A percentile compares a stretch with the other conserved stretches of the same genome.
Evolutionary conservation across 2,888 invertebrate genomes (phyloP).

Genomic region (Ophraella communa): DNA sequence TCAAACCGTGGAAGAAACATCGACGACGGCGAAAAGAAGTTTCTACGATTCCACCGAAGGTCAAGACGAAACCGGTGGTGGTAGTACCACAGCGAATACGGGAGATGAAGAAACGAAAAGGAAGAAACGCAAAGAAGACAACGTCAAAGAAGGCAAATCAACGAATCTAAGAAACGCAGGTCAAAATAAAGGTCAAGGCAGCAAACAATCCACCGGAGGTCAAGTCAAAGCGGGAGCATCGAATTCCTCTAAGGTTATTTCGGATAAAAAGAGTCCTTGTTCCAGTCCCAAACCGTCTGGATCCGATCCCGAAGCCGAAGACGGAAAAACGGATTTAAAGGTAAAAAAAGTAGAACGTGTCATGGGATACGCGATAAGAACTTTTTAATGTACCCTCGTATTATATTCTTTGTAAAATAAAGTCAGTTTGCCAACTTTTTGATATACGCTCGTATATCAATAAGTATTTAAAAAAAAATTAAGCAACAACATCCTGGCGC

Average conservation of each 20-base stretch:
- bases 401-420: too few species aligned
- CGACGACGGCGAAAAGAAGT: conserved; percentile 53
- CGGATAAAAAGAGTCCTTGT: conserved; percentile 74
- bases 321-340: conserved; percentile 60
- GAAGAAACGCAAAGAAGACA: conserved; percentile 79
- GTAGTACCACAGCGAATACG: conserved; percentile 66
- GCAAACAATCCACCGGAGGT: conserved; percentile 53
- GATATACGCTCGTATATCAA: background rate
- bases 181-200: conserved; percentile 60
- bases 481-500: too few species aligned
- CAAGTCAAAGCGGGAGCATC: conserved; percentile 54
- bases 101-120: conserved; percentile 76
- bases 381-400: too few species aligned
- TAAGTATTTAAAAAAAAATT: too few species aligned
- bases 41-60: conserved; percentile 65
- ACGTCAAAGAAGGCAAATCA: conserved; percentile 72
- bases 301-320: conserved; percentile 63
- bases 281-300: conserved; percentile 65
- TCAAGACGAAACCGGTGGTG: conserved; percentile 38
- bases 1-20: conserved; percentile 46
- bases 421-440: too few species aligned
- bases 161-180: conserved; percentile 65
- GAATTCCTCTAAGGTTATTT: conserved; percentile 46
- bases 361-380: too few species aligned
- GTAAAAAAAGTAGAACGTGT: too few species aligned